Conservation (phyloP, 2,797 vertebrate genomes). For the Epinephelus malabaricus region DNA sequence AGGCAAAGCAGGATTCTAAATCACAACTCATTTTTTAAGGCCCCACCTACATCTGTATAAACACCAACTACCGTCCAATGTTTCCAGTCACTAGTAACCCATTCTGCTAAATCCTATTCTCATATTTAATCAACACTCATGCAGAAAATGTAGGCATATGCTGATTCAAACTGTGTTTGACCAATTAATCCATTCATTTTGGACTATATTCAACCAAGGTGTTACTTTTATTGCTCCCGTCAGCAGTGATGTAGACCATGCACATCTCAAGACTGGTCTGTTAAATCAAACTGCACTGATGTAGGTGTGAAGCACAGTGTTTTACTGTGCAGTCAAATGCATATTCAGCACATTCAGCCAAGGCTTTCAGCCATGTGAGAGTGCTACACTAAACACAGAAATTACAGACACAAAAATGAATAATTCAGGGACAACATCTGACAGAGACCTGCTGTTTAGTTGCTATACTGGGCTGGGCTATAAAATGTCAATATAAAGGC, state of each 20-base stretch:
- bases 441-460: conserved; percentile 61
- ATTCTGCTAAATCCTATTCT: background rate
- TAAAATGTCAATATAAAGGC: conserved; percentile 70
- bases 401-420: conserved; percentile 73
- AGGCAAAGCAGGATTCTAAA: too few relatives aligned
- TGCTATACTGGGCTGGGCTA: conserved; percentile 14
- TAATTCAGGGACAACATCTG: conserved; percentile 80
- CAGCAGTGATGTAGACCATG: background rate
- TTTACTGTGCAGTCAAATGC: conserved; percentile 30
- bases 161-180: background rate
- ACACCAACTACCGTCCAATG: too few relatives aligned
- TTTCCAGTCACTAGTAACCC: too few relatives aligned
- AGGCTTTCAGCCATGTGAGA: conserved; percentile 57
- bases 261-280: background rate
- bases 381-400: conserved; percentile 58
- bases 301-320: conserved; percentile 37
- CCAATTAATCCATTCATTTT: background rate
- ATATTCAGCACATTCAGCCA: conserved; percentile 58
- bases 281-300: conserved; percentile 3
- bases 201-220: background rate
- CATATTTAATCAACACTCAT: background rate
- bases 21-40: too few relatives aligned
- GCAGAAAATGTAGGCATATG: background rate
- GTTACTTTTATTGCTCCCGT: background rate
- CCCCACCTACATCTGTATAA: too few relatives aligned